These are phyloP conservation scores for Channa argus DNA, from an alignment of 2,113 vertebrate species.

Conservation along the genomic window DNA sequence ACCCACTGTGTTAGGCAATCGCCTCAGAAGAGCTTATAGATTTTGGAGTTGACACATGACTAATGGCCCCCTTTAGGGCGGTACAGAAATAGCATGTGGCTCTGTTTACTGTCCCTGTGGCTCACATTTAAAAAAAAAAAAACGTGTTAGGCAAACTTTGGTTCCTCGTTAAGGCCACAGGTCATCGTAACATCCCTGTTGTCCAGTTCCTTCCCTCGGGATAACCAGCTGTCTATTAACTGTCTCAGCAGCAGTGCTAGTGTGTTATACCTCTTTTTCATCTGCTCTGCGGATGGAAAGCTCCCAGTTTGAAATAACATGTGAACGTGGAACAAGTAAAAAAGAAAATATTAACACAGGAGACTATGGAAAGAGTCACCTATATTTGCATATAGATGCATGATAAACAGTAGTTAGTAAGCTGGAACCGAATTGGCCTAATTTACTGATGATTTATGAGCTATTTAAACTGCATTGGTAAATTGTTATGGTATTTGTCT, in stretches of 20 bases:
- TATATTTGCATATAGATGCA: background rate
- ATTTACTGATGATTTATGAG: background rate
- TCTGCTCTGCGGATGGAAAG: no score
- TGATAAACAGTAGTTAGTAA: background rate
- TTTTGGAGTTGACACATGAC: conserved; percentile 54
- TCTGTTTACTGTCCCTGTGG: conserved; percentile 59
- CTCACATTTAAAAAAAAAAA: conserved; percentile 18
- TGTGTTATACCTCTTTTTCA: background rate
- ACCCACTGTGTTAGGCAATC: conserved; percentile 33
- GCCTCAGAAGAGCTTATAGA: conserved; percentile 43
- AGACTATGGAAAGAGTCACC: background rate
- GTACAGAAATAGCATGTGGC: conserved; percentile 60
- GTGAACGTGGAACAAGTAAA: background rate
- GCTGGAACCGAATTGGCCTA: background rate
- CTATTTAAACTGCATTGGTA: no score
- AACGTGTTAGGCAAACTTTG: background rate
- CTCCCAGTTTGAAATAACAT: background rate
- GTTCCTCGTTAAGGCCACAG: background rate
- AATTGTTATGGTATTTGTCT: no score
- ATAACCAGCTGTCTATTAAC: background rate
- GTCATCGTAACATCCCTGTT: conserved; percentile 7
- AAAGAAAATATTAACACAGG: background rate
- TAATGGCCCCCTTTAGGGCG: conserved; percentile 41
- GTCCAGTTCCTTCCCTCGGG: conserved; percentile 4
- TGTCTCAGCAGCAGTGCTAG: background rate